phyloP scores from a whole-genome alignment of 2,797 vertebrate genomes.

The Tadarida brasiliensis region DNA sequence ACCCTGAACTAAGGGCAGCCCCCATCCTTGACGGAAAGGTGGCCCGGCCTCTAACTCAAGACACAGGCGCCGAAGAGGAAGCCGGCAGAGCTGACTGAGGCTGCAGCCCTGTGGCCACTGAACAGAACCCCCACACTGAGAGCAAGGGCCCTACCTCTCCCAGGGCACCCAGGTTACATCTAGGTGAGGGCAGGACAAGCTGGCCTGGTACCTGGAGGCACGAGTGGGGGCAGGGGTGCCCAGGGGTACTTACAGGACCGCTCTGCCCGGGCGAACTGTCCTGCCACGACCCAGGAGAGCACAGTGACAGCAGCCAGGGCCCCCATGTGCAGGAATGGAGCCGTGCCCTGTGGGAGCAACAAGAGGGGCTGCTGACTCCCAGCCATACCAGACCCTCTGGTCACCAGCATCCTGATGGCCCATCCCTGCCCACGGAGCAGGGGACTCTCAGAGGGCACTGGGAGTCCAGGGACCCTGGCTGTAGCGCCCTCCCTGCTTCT shows the following conservation, averaged over 20 bases:
- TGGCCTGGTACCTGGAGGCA: neutral
- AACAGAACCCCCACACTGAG: neutral
- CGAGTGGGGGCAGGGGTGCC: neutral
- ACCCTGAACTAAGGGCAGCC: neutral
- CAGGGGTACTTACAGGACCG: constrained; percentile 92
- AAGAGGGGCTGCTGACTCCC: neutral
- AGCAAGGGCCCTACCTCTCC: neutral
- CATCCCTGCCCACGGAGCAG: neutral
- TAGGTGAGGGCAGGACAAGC: neutral
- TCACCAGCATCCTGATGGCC: neutral
- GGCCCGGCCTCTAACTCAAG: neutral
- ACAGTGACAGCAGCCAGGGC: constrained; percentile 92
- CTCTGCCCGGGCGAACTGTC: constrained; percentile 93
- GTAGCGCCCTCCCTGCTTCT: neutral
- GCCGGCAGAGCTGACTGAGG: neutral
- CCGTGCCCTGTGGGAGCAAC: constrained; percentile 91
- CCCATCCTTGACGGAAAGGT: neutral
- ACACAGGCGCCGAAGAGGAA: neutral
- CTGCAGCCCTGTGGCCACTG: neutral
- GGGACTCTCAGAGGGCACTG: neutral
- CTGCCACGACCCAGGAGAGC: constrained; percentile 94
- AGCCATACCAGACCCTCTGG: neutral
- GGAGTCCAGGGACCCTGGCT: neutral
- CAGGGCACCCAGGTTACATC: neutral
- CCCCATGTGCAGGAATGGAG: constrained; percentile 96